Conservation (phyloP, 2,888 invertebrate genomes). For the Leptinotarsa rubiginosa region DNA sequence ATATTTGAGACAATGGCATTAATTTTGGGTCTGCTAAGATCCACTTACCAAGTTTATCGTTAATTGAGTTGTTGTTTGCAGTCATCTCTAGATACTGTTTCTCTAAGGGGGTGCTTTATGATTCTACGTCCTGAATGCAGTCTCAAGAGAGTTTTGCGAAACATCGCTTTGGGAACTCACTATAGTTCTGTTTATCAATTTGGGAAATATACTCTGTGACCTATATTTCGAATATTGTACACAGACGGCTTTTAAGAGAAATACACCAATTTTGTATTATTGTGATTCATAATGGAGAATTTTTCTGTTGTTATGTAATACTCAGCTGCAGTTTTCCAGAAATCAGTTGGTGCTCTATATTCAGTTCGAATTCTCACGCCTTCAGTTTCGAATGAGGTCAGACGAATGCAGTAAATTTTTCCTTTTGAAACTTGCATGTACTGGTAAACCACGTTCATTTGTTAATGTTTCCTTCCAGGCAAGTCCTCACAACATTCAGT, state of each 20-base stretch:
- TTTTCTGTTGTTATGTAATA: too few relatives aligned
- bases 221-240: not conserved
- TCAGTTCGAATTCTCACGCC: too few relatives aligned
- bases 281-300: too few relatives aligned
- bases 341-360: too few relatives aligned
- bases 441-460: too few relatives aligned
- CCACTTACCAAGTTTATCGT: slow-evolving; percentile 34
- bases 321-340: too few relatives aligned
- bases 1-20: slow-evolving; percentile 28
- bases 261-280: too few relatives aligned
- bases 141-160: not conserved
- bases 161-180: not conserved
- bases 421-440: too few relatives aligned
- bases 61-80: slow-evolving; percentile 29
- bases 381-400: too few relatives aligned
- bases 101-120: not conserved
- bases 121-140: slow-evolving; percentile 8
- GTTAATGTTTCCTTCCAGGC: too few relatives aligned
- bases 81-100: slow-evolving; percentile 8
- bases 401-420: too few relatives aligned
- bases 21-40: slow-evolving; percentile 31
- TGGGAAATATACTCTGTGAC: not conserved
- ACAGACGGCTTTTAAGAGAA: not conserved
- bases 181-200: slow-evolving; percentile 14
- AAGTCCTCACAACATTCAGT: too few relatives aligned